Evolutionary conservation across 1,140 invertebrate species (phyloP).

Genomic region (Scaptomyza hsui): DNA sequence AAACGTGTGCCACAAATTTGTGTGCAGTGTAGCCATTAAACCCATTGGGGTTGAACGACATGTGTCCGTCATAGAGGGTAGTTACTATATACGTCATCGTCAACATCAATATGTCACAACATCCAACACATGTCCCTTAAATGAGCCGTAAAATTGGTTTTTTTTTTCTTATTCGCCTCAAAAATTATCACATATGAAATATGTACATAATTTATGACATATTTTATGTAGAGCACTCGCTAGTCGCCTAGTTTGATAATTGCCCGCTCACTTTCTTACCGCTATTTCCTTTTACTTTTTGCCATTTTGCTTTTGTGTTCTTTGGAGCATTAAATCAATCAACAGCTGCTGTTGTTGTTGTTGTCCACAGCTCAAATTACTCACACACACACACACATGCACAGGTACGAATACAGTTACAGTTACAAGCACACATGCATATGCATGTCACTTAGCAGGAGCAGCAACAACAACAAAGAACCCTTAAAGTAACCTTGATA

Average conservation of each 20-base stretch:
- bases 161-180: too few relatives aligned
- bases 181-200: too few relatives aligned
- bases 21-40: conserved; percentile 64
- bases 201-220: too few relatives aligned
- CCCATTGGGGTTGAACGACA: conserved; percentile 59
- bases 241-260: conserved; percentile 2
- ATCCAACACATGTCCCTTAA: too few relatives aligned
- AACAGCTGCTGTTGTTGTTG: conserved; percentile 55
- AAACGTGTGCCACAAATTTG: conserved; percentile 56
- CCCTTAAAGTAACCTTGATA: neutral
- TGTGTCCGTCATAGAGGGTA: conserved; percentile 25
- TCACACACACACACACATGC: conserved; percentile 1
- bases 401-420: neutral
- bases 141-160: too few relatives aligned
- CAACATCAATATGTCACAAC: too few relatives aligned
- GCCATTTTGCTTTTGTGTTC: conserved; percentile 43
- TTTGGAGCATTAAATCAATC: conserved; percentile 72
- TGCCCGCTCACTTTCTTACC: neutral
- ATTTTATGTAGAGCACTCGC: conserved; percentile 5
- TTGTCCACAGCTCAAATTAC: conserved; percentile 60
- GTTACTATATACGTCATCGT: too few relatives aligned
- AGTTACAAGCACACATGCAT: neutral
- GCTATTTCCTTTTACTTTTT: conserved; percentile 32
- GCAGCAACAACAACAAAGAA: neutral
- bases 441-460: conserved; percentile 6